Evolutionary conservation across 2,888 invertebrate genomes (phyloP).

Genomic region (Acanthosepion lycidas): DNA sequence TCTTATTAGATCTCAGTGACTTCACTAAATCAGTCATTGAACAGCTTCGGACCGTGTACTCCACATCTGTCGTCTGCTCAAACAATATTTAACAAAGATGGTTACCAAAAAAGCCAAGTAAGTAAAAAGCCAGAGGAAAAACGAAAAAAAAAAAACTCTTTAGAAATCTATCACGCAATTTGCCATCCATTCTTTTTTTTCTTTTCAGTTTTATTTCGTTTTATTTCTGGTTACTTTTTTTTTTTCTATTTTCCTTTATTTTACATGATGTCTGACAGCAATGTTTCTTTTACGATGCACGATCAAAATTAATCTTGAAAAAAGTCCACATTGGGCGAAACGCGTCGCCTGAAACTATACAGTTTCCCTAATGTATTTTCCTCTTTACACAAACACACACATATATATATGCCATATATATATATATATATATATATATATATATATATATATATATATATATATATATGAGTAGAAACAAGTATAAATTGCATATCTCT

Average conservation of each 20-base stretch:
- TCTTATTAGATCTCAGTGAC: not conserved
- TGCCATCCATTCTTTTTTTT: not conserved
- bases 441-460: constrained; percentile 36
- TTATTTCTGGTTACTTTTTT: too few species aligned
- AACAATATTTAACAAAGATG: not conserved
- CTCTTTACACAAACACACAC: not conserved
- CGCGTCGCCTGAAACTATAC: too few species aligned
- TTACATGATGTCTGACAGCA: too few species aligned
- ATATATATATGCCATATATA: constrained; percentile 35
- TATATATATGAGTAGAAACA: not conserved
- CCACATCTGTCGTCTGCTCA: not conserved
- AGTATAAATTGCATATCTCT: not conserved
- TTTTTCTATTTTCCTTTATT: too few species aligned
- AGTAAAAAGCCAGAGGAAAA: not conserved
- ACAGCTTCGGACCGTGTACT: not conserved
- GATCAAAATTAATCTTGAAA: too few species aligned
- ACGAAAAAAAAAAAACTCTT: not conserved
- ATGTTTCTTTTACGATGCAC: too few species aligned
- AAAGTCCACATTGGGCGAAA: too few species aligned
- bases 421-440: constrained; percentile 41
- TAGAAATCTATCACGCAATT: not conserved
- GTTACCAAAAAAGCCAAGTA: constrained; percentile 33
- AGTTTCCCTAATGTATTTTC: too few species aligned
- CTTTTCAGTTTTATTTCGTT: too few species aligned
- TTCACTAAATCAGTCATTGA: not conserved